Percentiles rank a stretch among this genome's conserved stretches.
phyloP scores from a whole-genome alignment of 2,113 vertebrate genomes.

The Terrapene triunguis region DNA sequence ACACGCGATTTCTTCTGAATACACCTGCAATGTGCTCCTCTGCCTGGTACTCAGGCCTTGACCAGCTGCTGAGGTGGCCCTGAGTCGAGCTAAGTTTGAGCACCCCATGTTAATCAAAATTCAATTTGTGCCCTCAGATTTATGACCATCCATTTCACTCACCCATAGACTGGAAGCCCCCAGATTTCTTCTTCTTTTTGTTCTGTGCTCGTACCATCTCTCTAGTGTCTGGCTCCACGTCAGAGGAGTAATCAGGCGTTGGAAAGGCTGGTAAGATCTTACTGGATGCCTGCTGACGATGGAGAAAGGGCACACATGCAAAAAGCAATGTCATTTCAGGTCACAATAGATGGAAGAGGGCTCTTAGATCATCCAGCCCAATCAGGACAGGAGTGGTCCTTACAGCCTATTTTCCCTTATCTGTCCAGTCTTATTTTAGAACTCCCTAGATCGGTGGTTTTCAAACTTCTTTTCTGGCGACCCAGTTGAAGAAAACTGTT shows the following conservation, averaged over 20 bases:
- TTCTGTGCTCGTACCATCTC: conserved; percentile 93
- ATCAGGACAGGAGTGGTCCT: no score
- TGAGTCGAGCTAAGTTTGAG: not conserved
- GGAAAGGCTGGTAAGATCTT: conserved; percentile 84
- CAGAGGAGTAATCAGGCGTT: conserved; percentile 78
- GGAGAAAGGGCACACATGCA: accelerated
- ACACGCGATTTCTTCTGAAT: not conserved
- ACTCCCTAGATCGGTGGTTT: no score
- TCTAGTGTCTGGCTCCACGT: conserved; percentile 89
- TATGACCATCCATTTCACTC: not conserved
- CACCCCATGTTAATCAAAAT: not conserved
- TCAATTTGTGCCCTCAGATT: not conserved
- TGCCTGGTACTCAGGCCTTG: not conserved
- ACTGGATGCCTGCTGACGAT: conserved; percentile 13
- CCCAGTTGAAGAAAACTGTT: no score
- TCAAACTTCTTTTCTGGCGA: no score
- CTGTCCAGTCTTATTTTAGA: no score
- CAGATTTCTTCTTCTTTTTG: conserved; percentile 98
- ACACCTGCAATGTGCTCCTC: not conserved
- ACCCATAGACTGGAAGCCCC: conserved; percentile 99
- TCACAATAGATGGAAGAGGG: not conserved
- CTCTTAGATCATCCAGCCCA: no score
- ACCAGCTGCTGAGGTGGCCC: no score
- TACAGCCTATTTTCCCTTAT: no score
- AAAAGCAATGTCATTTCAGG: not conserved